Conservation (phyloP, 2,113 vertebrate species). For the Cromileptes altivelis region DNA sequence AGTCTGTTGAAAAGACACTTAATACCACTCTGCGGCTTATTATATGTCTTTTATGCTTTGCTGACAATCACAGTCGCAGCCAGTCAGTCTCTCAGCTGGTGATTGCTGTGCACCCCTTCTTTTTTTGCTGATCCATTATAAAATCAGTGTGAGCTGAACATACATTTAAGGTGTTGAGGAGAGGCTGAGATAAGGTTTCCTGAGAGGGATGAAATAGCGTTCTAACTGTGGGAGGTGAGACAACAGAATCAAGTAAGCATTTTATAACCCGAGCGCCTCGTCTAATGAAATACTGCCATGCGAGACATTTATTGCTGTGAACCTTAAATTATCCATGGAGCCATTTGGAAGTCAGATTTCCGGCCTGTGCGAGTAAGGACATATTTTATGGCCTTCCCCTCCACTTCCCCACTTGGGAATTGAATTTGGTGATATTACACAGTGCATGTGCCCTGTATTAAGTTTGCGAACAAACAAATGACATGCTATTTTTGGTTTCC, state of each 20-base stretch:
- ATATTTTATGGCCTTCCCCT: conserved; percentile 62
- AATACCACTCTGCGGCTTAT: conserved; percentile 6
- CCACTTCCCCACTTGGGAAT: conserved; percentile 40
- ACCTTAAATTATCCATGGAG: conserved; percentile 73
- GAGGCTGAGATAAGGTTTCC: conserved; percentile 50
- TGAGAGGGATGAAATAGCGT: conserved; percentile 55
- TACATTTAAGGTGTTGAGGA: conserved; percentile 48
- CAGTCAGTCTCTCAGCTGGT: conserved; percentile 15
- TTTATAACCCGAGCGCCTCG: conserved; percentile 61
- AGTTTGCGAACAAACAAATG: conserved; percentile 65
- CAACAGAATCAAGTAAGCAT: conserved; percentile 64
- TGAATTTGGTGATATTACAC: conserved; percentile 57
- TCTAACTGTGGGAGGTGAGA: conserved; percentile 72
- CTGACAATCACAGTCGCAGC: conserved; percentile 16
- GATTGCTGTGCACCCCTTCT: neutral
- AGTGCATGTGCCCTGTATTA: conserved; percentile 52
- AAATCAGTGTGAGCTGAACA: conserved; percentile 41
- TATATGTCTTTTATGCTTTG: conserved; percentile 22
- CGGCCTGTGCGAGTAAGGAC: conserved; percentile 39
- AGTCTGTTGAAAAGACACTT: conserved; percentile 11
- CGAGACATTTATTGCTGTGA: conserved; percentile 70
- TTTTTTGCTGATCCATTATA: conserved; percentile 40
- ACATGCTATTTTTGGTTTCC: conserved; percentile 45
- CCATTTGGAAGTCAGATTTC: conserved; percentile 72
- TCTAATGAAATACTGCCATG: conserved; percentile 71